phyloP scores from a whole-genome alignment of 2,888 invertebrate species.

The Trimorus sp. region DNA sequence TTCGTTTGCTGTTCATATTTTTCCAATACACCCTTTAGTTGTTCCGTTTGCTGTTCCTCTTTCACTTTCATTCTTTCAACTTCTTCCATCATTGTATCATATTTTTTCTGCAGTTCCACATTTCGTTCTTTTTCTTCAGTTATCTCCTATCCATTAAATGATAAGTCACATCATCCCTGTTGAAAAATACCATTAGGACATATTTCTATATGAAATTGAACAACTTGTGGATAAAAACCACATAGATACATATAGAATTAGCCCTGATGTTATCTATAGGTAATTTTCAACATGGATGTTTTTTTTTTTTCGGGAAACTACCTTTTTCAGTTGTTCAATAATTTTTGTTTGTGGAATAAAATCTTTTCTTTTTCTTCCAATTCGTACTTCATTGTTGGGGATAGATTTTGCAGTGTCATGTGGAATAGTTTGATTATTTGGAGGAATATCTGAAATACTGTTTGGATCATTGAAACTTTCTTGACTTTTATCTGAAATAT shows the following conservation, averaged over 20 bases:
- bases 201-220: too few species aligned
- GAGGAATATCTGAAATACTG: too few species aligned
- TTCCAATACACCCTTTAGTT: conserved; percentile 18
- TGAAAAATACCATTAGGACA: too few species aligned
- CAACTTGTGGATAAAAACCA: too few species aligned
- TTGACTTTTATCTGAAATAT: too few species aligned
- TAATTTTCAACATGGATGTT: too few species aligned
- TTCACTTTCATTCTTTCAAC: conserved; percentile 17
- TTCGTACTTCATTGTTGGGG: not conserved
- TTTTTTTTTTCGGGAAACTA: too few species aligned
- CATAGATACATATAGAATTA: too few species aligned
- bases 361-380: not conserved
- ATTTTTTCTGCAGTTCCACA: conserved; percentile 33
- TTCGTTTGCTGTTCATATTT: conserved; percentile 67
- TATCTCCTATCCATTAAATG: conserved; percentile 15
- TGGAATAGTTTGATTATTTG: too few species aligned
- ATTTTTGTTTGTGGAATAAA: not conserved
- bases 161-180: not conserved
- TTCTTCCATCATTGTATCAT: conserved; percentile 11
- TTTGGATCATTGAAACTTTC: too few species aligned
- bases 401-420: not conserved
- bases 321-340: conserved; percentile 17
- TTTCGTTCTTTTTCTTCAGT: conserved; percentile 14
- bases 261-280: too few species aligned
- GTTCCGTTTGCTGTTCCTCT: conserved; percentile 2